These are phyloP conservation scores for Ondatra zibethicus DNA, from an alignment of 2,113 vertebrate species.

Conservation along the genomic window DNA sequence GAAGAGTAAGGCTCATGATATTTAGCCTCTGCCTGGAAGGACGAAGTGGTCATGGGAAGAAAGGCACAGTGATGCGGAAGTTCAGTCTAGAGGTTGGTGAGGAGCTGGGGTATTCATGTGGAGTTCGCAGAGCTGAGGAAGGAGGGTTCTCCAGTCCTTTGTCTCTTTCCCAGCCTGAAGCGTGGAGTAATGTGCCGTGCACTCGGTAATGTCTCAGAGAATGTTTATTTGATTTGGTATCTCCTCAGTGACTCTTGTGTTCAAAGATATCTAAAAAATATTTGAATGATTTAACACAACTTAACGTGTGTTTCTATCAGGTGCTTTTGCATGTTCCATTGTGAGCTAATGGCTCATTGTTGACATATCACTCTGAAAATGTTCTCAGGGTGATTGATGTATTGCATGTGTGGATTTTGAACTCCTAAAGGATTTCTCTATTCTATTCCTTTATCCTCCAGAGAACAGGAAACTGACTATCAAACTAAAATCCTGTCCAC, in stretches of 20 bases:
- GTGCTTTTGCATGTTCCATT: background rate
- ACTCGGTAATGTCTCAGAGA: background rate
- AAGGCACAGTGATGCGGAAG: background rate
- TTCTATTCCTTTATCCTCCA: background rate
- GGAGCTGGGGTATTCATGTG: background rate
- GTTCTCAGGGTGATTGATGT: background rate
- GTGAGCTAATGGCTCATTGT: slow-evolving; percentile 5
- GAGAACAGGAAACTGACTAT: background rate
- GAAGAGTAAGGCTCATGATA: background rate
- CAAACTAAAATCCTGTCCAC: background rate
- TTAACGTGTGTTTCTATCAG: background rate
- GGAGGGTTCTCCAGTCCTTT: background rate
- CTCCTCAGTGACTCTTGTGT: slow-evolving; percentile 15
- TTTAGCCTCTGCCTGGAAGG: background rate
- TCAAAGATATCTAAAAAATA: slow-evolving; percentile 46
- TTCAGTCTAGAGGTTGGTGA: background rate
- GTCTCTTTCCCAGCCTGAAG: background rate
- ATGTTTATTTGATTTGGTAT: slow-evolving; percentile 45
- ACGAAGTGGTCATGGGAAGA: background rate
- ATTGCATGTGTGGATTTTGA: background rate
- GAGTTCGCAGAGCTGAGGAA: background rate
- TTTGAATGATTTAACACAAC: slow-evolving; percentile 31
- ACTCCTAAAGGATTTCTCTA: slow-evolving; percentile 36
- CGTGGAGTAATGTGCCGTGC: background rate
- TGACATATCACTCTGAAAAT: slow-evolving; percentile 40